Base-by-base conservation (phyloP, 2,797 vertebrate species). In the Poecile montanus region DNA sequence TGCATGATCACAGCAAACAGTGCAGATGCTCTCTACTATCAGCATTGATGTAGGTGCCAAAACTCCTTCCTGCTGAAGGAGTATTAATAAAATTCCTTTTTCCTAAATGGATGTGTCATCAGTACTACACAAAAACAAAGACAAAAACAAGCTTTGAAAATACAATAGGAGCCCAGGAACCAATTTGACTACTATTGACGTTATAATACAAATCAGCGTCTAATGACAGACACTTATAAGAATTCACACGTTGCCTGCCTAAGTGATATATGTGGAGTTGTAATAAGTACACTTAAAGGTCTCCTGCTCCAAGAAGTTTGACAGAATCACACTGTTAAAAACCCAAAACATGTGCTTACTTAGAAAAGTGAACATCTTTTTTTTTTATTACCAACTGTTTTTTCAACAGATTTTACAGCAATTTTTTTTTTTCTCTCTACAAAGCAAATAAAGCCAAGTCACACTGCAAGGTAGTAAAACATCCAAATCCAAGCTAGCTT, bases 81-180 rank as follows among this genome's bases (percentile, higher is more conserved):
- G 84, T 85, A 72, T 93, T 93, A 97, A 97, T 96, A 97, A 97
- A 97, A 97, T 88, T 76, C 78, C 81, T 95, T 97, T 96, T 93
- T 95, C 86, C 92, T 78, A 95, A 90, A 96, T 84, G 90, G 67
- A 95, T 74, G 72, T 89, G 77, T 92, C 90, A 86, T 91, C 57
- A 72, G 88, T 73, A 95, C 92, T 91, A 93, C 89, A 97, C 78
- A 97, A 93, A 97, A 97, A 94, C 81, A 92, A 85, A 94, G 81
- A 89, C 53, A 93, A 74, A 75, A 95, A 88, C 57, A 86, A 95
- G 94, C 57, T 78, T 76, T 88, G 82, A 86, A 93, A 79, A 44
- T 47, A 89, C 60, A 88, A 83, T 42, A 91, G 58, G 74, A 91
- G 61, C 67, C 56, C 58, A 74, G 68, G 50, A 87, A 80, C 48